Conservation (phyloP, 2,888 invertebrate genomes). For the Acronicta aceris region DNA sequence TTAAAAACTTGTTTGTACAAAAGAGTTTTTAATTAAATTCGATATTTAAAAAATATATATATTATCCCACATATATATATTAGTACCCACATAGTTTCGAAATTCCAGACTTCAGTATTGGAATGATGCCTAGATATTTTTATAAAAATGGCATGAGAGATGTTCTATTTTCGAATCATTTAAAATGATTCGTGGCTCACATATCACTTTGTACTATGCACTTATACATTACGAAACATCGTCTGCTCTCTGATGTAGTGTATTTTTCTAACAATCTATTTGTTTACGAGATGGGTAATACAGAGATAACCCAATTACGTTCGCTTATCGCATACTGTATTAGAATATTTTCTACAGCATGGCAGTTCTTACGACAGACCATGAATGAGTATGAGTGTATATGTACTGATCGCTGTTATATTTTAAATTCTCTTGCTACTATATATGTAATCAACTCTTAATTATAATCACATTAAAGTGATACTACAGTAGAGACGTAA, state of each 20-base stretch:
- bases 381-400: conserved; percentile 54
- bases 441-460: conserved; percentile 5
- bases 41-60: no score
- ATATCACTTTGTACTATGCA: conserved; percentile 42
- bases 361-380: conserved; percentile 66
- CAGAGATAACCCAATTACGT: conserved; percentile 80
- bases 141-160: not conserved
- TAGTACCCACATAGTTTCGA: no score
- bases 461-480: conserved; percentile 9
- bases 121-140: conserved; percentile 5
- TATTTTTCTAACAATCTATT: conserved; percentile 72
- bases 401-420: conserved; percentile 22
- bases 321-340: conserved; percentile 75
- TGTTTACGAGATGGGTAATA: conserved; percentile 76
- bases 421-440: conserved; percentile 20
- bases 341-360: conserved; percentile 69
- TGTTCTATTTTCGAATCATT: conserved; percentile 3
- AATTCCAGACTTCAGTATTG: conserved; percentile 17
- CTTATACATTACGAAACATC: conserved; percentile 51
- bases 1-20: no score
- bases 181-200: conserved; percentile 6
- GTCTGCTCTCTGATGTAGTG: conserved; percentile 46
- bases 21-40: no score
- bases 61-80: no score
- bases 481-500: conserved; percentile 1